These are phyloP conservation scores for Incurvaria masculella DNA, from an alignment of 2,888 invertebrate genomes.

Conservation along the genomic window DNA sequence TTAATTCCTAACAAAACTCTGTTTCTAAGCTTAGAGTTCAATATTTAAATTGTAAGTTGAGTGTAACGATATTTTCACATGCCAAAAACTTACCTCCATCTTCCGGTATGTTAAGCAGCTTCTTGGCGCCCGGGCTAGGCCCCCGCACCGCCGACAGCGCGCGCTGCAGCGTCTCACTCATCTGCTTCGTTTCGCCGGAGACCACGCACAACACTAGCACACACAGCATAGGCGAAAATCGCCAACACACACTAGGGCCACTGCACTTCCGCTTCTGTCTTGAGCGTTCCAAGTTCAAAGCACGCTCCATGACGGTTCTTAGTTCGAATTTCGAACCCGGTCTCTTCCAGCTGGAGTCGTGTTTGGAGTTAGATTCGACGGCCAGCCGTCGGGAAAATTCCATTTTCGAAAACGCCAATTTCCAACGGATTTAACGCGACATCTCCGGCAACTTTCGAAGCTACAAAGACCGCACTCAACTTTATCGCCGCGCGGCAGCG, in stretches of 20 bases:
- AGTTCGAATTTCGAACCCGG: conserved; percentile 17
- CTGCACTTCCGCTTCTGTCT: conserved; percentile 18
- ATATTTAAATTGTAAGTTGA: too few relatives aligned
- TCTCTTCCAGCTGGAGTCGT: conserved; percentile 35
- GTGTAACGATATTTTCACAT: too few relatives aligned
- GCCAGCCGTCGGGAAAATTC: too few relatives aligned
- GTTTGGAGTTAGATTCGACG: conserved; percentile 19
- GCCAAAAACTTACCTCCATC: conserved; percentile 48
- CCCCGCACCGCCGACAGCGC: conserved; percentile 51
- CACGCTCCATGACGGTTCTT: neutral
- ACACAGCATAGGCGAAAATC: conserved; percentile 11
- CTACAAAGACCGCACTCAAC: too few relatives aligned
- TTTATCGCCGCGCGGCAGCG: too few relatives aligned
- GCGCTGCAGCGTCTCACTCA: conserved; percentile 52
- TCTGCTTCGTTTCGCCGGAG: conserved; percentile 38
- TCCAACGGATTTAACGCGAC: too few relatives aligned
- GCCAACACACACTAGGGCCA: conserved; percentile 16
- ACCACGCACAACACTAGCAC: conserved; percentile 27
- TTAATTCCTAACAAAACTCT: too few relatives aligned
- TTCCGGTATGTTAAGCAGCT: conserved; percentile 51
- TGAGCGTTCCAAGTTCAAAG: neutral
- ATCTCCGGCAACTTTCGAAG: too few relatives aligned
- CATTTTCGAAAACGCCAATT: too few relatives aligned
- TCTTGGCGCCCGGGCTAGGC: conserved; percentile 52
- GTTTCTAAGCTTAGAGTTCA: too few relatives aligned